A percentile compares a stretch with the other conserved stretches of the same genome.
These are phyloP conservation scores for Characodon lateralis DNA, from an alignment of 2,797 vertebrate genomes.

Conservation along the genomic window DNA sequence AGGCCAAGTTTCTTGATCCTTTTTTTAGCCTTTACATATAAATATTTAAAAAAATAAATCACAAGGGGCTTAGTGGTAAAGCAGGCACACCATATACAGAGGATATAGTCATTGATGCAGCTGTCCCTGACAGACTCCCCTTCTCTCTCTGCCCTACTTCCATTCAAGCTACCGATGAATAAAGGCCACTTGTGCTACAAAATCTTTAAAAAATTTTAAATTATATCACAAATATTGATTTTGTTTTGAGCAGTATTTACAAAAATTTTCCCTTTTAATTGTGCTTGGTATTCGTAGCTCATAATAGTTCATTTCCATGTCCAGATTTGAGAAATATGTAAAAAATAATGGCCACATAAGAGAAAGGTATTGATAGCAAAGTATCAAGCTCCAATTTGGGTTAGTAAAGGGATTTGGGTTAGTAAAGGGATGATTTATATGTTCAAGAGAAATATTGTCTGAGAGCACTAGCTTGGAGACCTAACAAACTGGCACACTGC, in stretches of 20 bases:
- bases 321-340: not conserved
- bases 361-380: not conserved
- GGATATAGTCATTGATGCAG: not conserved
- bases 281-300: not conserved
- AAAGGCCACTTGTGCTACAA: not conserved
- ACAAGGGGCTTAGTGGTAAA: not conserved
- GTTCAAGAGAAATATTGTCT: not conserved
- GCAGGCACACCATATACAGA: not conserved
- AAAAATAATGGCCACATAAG: not conserved
- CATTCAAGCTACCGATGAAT: not conserved
- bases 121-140: not conserved
- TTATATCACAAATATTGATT: not conserved
- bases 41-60: no score
- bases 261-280: not conserved
- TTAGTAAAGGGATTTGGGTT: not conserved
- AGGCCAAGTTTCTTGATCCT: no score
- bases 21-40: no score
- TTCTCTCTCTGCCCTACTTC: not conserved
- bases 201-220: not conserved
- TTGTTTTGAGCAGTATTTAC: not conserved
- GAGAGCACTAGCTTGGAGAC: not conserved
- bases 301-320: not conserved
- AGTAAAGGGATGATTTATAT: not conserved
- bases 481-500: not conserved
- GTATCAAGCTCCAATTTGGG: not conserved